Evolutionary conservation across 2,888 invertebrate genomes (phyloP).

Genomic region (Thereva unica): DNA sequence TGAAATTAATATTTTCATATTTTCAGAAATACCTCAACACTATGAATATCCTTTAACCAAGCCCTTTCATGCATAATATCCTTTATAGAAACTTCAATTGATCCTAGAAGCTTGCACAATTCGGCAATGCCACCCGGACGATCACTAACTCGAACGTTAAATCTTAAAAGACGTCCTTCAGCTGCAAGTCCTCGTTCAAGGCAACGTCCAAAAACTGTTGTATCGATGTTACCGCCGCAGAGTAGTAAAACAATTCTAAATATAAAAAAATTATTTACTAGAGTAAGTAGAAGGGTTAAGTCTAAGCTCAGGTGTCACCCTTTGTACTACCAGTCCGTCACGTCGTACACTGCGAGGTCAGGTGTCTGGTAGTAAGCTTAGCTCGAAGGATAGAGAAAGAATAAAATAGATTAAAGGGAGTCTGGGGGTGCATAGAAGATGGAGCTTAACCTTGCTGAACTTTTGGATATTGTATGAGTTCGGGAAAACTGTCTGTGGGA

Average conservation of each 20-base stretch:
- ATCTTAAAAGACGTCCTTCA: constrained; percentile 77
- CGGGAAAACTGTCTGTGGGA: too few species aligned
- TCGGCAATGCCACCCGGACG: constrained; percentile 88
- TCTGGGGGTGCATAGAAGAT: too few species aligned
- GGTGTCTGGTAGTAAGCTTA: too few species aligned
- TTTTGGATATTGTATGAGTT: too few species aligned
- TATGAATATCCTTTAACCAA: constrained; percentile 91
- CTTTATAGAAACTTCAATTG: constrained; percentile 86
- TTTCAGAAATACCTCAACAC: constrained; percentile 65
- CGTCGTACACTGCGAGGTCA: too few species aligned
- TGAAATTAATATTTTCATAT: neutral
- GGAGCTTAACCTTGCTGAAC: too few species aligned
- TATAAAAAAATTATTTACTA: neutral
- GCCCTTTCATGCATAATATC: constrained; percentile 96
- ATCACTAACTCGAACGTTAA: constrained; percentile 80
- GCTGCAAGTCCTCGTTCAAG: constrained; percentile 86
- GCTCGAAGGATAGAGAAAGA: too few species aligned
- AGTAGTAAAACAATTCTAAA: constrained; percentile 79
- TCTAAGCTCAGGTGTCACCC: too few species aligned
- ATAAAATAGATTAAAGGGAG: too few species aligned
- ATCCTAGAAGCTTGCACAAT: constrained; percentile 74
- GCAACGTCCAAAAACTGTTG: constrained; percentile 85
- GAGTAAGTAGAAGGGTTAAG: too few species aligned
- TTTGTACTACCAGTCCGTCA: too few species aligned
- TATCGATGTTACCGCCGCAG: constrained; percentile 91